Percentiles rank a stretch among this genome's conserved stretches.
phyloP scores from a whole-genome alignment of 2,888 invertebrate species.

The Gastracanthus pulcherrimus region DNA sequence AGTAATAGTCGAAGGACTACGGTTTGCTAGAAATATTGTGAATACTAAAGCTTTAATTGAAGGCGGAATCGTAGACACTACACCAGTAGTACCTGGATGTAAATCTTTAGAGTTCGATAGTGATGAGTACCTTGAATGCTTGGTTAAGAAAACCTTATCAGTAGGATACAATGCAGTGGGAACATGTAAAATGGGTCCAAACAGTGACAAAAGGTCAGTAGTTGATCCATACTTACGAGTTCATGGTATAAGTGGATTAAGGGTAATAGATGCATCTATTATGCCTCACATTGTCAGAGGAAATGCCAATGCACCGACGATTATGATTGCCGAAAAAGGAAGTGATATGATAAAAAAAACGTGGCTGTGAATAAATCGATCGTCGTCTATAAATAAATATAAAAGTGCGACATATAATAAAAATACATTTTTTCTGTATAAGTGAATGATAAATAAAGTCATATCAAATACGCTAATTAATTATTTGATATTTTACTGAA shows the following conservation, averaged over 20 bases:
- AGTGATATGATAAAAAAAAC: constrained; percentile 77
- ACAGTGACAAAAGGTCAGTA: constrained; percentile 80
- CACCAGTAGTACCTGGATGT: not conserved
- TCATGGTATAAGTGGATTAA: constrained; percentile 34
- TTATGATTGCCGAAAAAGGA: constrained; percentile 80
- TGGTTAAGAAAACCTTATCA: constrained; percentile 79
- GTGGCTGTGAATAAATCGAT: constrained; percentile 67
- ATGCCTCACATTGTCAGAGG: constrained; percentile 79
- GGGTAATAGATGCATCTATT: constrained; percentile 79
- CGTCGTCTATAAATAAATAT: too few species aligned
- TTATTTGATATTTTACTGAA: too few species aligned
- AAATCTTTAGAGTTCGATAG: constrained; percentile 61
- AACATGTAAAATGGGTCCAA: constrained; percentile 85
- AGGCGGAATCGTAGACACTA: not conserved
- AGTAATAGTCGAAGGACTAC: constrained; percentile 81
- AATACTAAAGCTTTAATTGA: constrained; percentile 31
- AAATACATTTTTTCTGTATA: too few species aligned
- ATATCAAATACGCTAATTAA: too few species aligned
- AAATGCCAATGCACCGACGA: constrained; percentile 78
- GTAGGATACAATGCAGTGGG: constrained; percentile 81
- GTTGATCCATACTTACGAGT: constrained; percentile 80
- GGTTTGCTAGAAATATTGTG: constrained; percentile 80
- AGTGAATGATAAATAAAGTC: too few species aligned
- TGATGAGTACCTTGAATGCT: constrained; percentile 83
- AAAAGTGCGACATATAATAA: too few species aligned